Evolutionary conservation across 2,888 invertebrate genomes (phyloP), one percentile per base, ranked within the genome.

Genomic region (Drosophila tanythrix): DNA sequence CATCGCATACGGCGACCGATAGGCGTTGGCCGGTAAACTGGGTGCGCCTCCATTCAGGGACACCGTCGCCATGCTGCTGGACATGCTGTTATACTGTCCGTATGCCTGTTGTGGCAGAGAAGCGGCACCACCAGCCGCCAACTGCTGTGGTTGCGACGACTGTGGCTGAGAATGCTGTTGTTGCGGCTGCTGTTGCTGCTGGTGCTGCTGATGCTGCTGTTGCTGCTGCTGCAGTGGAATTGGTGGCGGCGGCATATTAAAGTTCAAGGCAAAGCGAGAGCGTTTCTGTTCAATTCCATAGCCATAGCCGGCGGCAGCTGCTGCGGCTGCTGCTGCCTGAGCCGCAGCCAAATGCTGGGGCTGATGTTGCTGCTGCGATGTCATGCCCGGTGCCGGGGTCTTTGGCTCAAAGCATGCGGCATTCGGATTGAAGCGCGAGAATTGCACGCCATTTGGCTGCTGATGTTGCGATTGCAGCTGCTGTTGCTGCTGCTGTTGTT

Each of bases 1-100:
- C 88, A 92, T 92, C 70, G 91, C 92, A 88, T 92, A 93, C 71
- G 89, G 90, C 10, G 84, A 59, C 50, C 90, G 88, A 52, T 84
- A 83, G 15, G 86, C 81, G n/a, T 71, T 81, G 29, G 86, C 67
- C 35, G 88, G 66, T 69, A 79, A 55, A 61, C 79, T 75, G 61
- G 79, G 43, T 40, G 81, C 79, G 25, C 83, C 79, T 18, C 86
- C 83, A 56, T 83, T 83, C 35, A 85, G 62, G 2, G 85, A 77
- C 8, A 85, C 84, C 15, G 88, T 80, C 57, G 88, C 82, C 77
- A 82, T 85, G 63, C 85, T 82, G 43, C 82, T 81, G 55, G 88
- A 81, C 88, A 86, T 88, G 63, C 79, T 77, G 31, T 78, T 70
- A 57, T 88, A 88, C 27, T 83, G 86, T 25, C 85, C 85, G 50